Percentiles rank a stretch among this genome's conserved stretches.
phyloP scores from a whole-genome alignment of 2,888 invertebrate genomes.

The Phengaris alcon region DNA sequence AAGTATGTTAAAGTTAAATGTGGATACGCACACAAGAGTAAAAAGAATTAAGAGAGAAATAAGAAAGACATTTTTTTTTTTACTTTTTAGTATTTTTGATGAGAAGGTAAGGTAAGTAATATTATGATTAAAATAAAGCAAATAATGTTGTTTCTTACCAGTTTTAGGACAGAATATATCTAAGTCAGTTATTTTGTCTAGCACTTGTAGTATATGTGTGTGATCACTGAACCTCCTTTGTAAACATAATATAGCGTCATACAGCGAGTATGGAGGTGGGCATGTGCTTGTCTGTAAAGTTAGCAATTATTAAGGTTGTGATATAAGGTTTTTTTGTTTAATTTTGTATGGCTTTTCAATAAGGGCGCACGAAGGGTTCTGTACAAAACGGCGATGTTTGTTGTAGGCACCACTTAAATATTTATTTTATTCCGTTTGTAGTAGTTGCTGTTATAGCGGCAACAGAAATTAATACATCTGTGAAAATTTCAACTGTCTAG shows the following conservation, averaged over 20 bases:
- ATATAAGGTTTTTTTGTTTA: neutral
- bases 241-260: neutral
- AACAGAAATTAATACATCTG: too few species aligned
- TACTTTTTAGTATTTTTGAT: neutral
- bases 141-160: slow-evolving; percentile 14
- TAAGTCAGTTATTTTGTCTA: slow-evolving; percentile 26
- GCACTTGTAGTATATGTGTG: neutral
- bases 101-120: neutral
- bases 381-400: too few species aligned
- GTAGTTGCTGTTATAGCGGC: too few species aligned
- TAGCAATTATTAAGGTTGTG: neutral
- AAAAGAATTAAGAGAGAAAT: neutral
- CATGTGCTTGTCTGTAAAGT: slow-evolving; percentile 12
- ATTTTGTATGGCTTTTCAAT: too few species aligned
- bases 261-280: slow-evolving; percentile 19
- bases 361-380: too few species aligned
- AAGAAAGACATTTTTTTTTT: neutral
- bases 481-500: too few species aligned
- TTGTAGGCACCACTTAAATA: too few species aligned
- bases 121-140: neutral
- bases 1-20: neutral
- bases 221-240: slow-evolving; percentile 28
- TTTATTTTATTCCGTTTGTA: too few species aligned
- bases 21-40: neutral
- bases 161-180: slow-evolving; percentile 25